Percentiles rank a stretch among this genome's conserved stretches.
Conservation (phyloP, 2,113 vertebrate species). For the Platysternon megacephalum region DNA sequence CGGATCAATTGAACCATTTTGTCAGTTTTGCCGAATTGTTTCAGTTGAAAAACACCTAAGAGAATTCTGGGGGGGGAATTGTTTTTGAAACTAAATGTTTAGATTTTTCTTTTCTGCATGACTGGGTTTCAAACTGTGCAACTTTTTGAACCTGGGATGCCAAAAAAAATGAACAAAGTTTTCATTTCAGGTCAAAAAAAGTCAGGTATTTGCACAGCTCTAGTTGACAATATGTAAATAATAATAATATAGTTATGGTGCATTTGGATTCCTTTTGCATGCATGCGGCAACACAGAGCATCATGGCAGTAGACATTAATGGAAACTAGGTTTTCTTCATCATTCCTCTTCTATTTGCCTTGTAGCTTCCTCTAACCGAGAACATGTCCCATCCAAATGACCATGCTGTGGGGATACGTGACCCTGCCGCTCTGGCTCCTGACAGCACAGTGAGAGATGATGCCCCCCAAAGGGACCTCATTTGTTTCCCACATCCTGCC, state of each 20-base stretch:
- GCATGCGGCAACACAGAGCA: neutral
- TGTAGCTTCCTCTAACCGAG: neutral
- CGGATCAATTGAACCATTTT: too few species aligned
- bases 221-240: neutral
- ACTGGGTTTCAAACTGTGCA: too few species aligned
- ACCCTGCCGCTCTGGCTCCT: neutral
- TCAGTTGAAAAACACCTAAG: too few species aligned
- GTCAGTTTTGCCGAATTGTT: too few species aligned
- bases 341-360: neutral
- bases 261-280: neutral
- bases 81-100: too few species aligned
- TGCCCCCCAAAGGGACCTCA: neutral
- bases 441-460: constrained; percentile 3
- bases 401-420: neutral
- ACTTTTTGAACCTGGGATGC: neutral
- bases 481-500: neutral
- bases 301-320: neutral
- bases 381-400: neutral
- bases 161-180: too few species aligned
- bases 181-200: neutral
- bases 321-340: neutral
- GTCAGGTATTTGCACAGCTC: neutral
- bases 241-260: neutral
- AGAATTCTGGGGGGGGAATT: too few species aligned
- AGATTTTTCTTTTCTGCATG: too few species aligned